Evolutionary conservation across 1,140 invertebrate genomes (phyloP), one percentile per base, ranked within the genome.

Genomic region (Pararge aegeria): DNA sequence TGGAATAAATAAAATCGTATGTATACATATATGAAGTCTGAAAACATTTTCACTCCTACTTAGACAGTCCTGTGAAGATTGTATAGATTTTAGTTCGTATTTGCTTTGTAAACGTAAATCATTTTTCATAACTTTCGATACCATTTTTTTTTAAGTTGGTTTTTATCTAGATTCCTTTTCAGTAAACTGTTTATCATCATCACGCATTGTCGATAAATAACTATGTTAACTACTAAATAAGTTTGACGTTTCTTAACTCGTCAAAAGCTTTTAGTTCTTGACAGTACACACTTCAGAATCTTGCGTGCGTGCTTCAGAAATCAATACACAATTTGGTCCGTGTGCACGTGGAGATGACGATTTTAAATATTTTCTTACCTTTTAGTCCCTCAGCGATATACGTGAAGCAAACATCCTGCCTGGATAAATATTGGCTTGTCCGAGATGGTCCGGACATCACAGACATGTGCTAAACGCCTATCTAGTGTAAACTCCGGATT

Each of bases 361-460:
- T 73, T 70, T 68, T 69, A 78, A 80, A 84, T 81, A 83, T 85
- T 85, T 78, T 68, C 71, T 73, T 76, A 75, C 69, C 78, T 83
- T 75, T 85, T 78, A 84, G 78, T 62, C 68, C 61, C 73, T 73
- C 62, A 61, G 65, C 66, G 68, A 75, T 79, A 77, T 81, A 63
- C 62, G 75, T 69, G 62, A 55, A 57, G 78, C 73, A 87, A 87
- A 87, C 84, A 87, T 87, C 84, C 83, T 85, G 82, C 60, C 75
- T 54, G 46, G 55, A 56, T 78, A 86, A 87, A 87, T 82, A 87
- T 84, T 81, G 68, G 68, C 48, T 64, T 70, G 69, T 69, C 73
- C 70, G 63, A 68, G 61, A 60, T 64, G 64, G 66, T 66, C 68
- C 82, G 84, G 84, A 86, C 80, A 66, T 87, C 72, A 64, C 81